phyloP scores from a whole-genome alignment of 2,888 invertebrate genomes.

The Torymus aiolomorphi region DNA sequence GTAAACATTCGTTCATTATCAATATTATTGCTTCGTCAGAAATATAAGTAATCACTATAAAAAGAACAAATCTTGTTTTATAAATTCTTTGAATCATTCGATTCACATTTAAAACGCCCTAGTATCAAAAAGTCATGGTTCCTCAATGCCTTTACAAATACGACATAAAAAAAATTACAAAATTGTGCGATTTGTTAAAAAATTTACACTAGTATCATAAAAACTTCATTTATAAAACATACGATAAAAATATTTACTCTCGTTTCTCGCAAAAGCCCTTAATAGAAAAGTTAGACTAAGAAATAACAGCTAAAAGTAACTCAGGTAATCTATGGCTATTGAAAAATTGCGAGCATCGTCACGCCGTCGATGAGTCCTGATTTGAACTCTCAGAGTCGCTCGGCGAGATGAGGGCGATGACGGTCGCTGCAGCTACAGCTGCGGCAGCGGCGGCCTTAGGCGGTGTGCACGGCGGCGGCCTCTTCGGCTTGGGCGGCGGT shows the following conservation, averaged over 20 bases:
- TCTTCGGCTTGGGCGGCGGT: slow-evolving; percentile 77
- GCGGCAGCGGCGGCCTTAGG: slow-evolving; percentile 16
- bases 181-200: slow-evolving; percentile 41
- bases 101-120: slow-evolving; percentile 34
- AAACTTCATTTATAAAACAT: slow-evolving; percentile 49
- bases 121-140: slow-evolving; percentile 55
- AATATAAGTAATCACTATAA: slow-evolving; percentile 20
- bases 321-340: slow-evolving; percentile 48
- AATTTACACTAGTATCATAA: slow-evolving; percentile 44
- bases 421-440: no score
- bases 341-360: slow-evolving; percentile 43
- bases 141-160: slow-evolving; percentile 28
- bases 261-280: slow-evolving; percentile 17
- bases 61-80: slow-evolving; percentile 18
- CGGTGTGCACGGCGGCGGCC: slow-evolving; percentile 9
- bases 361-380: slow-evolving; percentile 65
- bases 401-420: slow-evolving; percentile 50
- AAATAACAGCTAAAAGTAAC: slow-evolving; percentile 40
- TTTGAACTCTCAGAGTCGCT: slow-evolving; percentile 61
- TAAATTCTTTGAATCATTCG: slow-evolving; percentile 21
- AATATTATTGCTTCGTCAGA: slow-evolving; percentile 38
- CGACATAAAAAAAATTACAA: slow-evolving; percentile 44
- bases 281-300: slow-evolving; percentile 12
- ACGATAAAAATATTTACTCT: slow-evolving; percentile 47
- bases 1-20: slow-evolving; percentile 1